These are phyloP conservation scores for Lagopus leucura DNA, from an alignment of 2,113 vertebrate genomes.

Conservation along the genomic window DNA sequence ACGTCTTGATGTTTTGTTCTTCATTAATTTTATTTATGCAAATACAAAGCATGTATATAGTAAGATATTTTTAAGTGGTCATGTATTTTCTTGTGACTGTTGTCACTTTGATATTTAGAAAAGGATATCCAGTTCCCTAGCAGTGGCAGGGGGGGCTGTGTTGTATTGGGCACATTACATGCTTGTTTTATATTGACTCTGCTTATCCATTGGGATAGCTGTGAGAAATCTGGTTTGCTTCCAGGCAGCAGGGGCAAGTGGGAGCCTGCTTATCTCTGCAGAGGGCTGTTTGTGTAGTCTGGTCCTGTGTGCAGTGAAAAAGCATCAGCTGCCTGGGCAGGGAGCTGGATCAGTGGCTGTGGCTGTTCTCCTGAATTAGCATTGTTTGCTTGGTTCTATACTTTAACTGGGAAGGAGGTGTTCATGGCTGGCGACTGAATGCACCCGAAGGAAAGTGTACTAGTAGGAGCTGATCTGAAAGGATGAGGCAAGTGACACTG, in stretches of 20 bases:
- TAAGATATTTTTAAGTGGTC: not conserved
- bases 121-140: not conserved
- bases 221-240: not conserved
- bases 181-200: not conserved
- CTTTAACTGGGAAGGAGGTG: not conserved
- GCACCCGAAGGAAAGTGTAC: not conserved
- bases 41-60: accelerated
- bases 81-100: not conserved
- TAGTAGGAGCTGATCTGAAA: not conserved
- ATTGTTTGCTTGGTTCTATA: not conserved
- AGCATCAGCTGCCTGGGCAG: constrained; percentile 9
- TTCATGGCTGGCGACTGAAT: not conserved
- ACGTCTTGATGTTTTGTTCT: not conserved
- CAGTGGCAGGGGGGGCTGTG: not conserved
- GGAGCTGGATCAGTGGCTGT: not conserved
- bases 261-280: not conserved
- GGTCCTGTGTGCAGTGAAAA: constrained; percentile 9
- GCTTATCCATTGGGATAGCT: not conserved
- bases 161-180: not conserved
- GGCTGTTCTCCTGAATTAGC: not conserved
- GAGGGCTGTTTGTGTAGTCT: constrained; percentile 22
- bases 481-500: not conserved
- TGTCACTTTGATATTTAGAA: not conserved
- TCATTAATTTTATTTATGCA: not conserved
- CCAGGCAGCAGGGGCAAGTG: not conserved